Base-by-base conservation (phyloP, 2,113 vertebrate genomes). In the Ceyx margarethae region DNA sequence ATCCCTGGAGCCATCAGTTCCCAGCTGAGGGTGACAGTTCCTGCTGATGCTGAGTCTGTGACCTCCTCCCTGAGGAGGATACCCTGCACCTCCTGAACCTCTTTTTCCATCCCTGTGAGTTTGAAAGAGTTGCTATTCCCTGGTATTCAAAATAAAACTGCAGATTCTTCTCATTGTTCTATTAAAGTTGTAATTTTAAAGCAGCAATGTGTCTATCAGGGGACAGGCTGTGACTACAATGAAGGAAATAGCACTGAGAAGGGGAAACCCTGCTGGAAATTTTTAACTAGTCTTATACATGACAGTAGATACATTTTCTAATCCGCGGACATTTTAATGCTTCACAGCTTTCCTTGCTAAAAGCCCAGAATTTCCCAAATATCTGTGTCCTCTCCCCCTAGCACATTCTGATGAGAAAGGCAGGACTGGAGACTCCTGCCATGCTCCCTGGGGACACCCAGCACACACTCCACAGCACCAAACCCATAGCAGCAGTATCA, bases 271-370 rank as follows among this genome's bases (percentile, higher is more conserved):
- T 5, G 0, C 33, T 87, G 87, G 85, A 96, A 94, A 72, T 57
- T 90, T 93, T 93, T 85, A 75, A 72, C 89, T 72, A 65, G 89
- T 67, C 45, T 91, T 60, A 89, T 13, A 94, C 43, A 74, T 45
- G 68, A 43, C 67, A 91, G 76, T 46, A 93, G 91, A 87, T 68
- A 92, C 51, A 46, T 74, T 93, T 93, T 64, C 60, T 93, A 85
- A 92, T 91, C 71, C 1, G 0, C 28, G 73, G 81, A 61, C 60
- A 65, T 87, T 91, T 82, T 28, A 61, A 2, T 87, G 78, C 85
- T 93, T 87, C 60, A 56, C 11, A 64, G 78, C 81, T 89, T 87
- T 87, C 56, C 87, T 37, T 64, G 23, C 43, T 71, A 91, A 87
- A 91, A 89, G 29, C 43, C 67, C 75, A 53, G 79, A 72, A 62